phyloP scores from a whole-genome alignment of 2,113 vertebrate genomes.

The Montifringilla adamsi region DNA sequence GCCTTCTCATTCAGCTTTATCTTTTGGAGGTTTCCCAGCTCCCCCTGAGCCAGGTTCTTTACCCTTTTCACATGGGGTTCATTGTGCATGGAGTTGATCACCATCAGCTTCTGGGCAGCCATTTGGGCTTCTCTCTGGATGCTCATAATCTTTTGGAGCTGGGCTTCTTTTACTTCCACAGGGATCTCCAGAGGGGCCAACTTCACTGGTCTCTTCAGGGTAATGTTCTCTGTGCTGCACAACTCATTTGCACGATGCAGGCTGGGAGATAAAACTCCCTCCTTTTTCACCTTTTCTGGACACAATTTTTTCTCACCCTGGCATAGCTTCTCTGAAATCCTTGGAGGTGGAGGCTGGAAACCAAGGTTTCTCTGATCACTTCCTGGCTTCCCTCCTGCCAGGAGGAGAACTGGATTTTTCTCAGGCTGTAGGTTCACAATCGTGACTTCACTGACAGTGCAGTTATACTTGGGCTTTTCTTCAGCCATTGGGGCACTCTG shows the following conservation, averaged over 20 bases:
- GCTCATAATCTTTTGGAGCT: slow-evolving; percentile 72
- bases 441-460: slow-evolving; percentile 64
- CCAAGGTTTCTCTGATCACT: background rate
- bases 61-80: slow-evolving; percentile 40
- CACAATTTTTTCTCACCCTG: slow-evolving; percentile 20
- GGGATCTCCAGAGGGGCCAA: slow-evolving; percentile 77
- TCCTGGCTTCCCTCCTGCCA: background rate
- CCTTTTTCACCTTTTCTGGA: slow-evolving; percentile 29
- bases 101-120: slow-evolving; percentile 23
- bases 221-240: slow-evolving; percentile 30
- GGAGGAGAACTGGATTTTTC: slow-evolving; percentile 18
- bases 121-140: slow-evolving; percentile 62
- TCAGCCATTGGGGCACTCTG: slow-evolving; percentile 16
- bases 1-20: slow-evolving; percentile 2
- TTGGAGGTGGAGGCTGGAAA: slow-evolving; percentile 34
- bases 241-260: background rate
- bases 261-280: slow-evolving; percentile 15
- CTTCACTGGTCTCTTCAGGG: slow-evolving; percentile 68
- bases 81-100: background rate
- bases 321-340: slow-evolving; percentile 18
- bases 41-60: slow-evolving; percentile 43
- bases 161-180: slow-evolving; percentile 73
- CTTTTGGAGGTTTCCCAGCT: slow-evolving; percentile 42
- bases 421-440: slow-evolving; percentile 63
- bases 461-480: slow-evolving; percentile 66